These are phyloP conservation scores for Cheilosia urbana DNA, from an alignment of 2,888 invertebrate genomes.

Conservation along the genomic window DNA sequence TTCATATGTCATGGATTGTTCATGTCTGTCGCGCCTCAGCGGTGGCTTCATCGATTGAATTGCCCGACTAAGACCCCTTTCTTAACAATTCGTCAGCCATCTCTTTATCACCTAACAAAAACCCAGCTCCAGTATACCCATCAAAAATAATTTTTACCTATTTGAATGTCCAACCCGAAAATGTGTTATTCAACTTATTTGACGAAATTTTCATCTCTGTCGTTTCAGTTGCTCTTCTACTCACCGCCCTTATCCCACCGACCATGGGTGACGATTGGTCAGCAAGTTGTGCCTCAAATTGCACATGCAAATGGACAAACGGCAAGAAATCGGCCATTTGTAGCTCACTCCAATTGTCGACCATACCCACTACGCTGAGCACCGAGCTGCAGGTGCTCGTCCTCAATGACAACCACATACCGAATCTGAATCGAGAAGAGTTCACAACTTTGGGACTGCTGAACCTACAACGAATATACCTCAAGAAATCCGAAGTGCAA, in stretches of 20 bases:
- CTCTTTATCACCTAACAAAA: too few species aligned
- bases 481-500: constrained; percentile 90
- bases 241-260: constrained; percentile 77
- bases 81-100: too few species aligned
- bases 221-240: constrained; percentile 77
- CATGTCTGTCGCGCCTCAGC: too few species aligned
- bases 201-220: background rate
- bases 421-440: constrained; percentile 90
- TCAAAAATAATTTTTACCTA: too few species aligned
- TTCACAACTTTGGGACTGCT: constrained; percentile 91
- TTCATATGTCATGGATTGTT: too few species aligned
- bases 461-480: constrained; percentile 92
- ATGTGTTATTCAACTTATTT: too few species aligned
- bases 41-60: too few species aligned
- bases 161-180: too few species aligned
- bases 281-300: constrained; percentile 91
- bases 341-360: constrained; percentile 91
- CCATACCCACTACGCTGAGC: constrained; percentile 89
- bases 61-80: too few species aligned
- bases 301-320: constrained; percentile 96
- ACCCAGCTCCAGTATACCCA: too few species aligned
- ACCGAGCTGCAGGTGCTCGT: constrained; percentile 91
- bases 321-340: constrained; percentile 96
- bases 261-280: constrained; percentile 91
- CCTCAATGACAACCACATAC: constrained; percentile 91